Evolutionary conservation across 1,140 invertebrate species (phyloP), one percentile per base, ranked within the genome.

Genomic region (Ceratina calcarata): DNA sequence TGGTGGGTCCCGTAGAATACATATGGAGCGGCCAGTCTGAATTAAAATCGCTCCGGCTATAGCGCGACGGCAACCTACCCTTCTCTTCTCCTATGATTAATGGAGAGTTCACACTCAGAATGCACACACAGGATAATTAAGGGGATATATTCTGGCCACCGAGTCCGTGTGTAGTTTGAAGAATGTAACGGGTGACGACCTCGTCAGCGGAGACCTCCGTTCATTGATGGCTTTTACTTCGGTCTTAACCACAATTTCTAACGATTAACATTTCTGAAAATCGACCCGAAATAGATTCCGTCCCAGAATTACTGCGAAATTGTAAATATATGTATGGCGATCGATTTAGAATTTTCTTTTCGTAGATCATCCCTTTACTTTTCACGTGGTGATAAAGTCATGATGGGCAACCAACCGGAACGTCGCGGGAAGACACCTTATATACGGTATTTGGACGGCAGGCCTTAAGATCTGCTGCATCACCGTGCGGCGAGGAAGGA

Each of bases 41-140:
- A 93, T 93, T 93, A 93, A 93, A 93, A 93, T 92, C 90, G 91
- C 89, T 91, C 88, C 62, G 78, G 81, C 82, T 84, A 82, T 84
- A 88, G 85, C 85, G 85, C 84, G 81, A 84, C 80, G 83, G 86
- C 87, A 84, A 87, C 86, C 91, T 89, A 87, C 86, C 88, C 89
- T 91, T 91, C 90, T 90, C 91, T 89, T 91, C 90, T 91, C 87
- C 88, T 90, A 92, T 93, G 92, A 93, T 93, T 93, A 93, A 93
- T 93, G 92, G 91, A 92, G 90, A 93, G 91, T 93, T 93, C 91
- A 93, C 92, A 93, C 92, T 93, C 89, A 91, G 92, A 93, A 93
- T 93, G 92, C 91, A 92, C 91, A 93, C 92, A 92, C 87, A 89
- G 91, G 92, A 93, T 93, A 93, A 93, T 93, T 93, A 93, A 92